phyloP scores from a whole-genome alignment of 2,113 vertebrate genomes.

The Larimichthys crocea region DNA sequence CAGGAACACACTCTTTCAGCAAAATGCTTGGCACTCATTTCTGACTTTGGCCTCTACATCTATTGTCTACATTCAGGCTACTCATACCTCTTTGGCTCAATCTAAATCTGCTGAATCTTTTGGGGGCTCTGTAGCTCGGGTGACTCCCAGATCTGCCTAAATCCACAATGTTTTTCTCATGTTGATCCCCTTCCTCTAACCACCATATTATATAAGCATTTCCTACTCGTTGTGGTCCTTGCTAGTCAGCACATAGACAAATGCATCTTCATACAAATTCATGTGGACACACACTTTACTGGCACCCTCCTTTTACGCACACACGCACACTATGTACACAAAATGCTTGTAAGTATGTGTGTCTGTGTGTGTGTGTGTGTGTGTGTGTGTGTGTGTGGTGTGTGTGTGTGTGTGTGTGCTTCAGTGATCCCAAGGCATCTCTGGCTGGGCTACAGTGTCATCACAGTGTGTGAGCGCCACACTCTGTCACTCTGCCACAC shows the following conservation, averaged over 20 bases:
- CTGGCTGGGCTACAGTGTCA: constrained; percentile 68
- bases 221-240: too few species aligned
- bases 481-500: constrained; percentile 72
- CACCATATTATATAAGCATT: too few species aligned
- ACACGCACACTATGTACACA: neutral
- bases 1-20: too few species aligned
- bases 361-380: neutral
- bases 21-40: too few species aligned
- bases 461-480: constrained; percentile 75
- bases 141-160: too few species aligned
- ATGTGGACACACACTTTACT: neutral
- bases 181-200: too few species aligned
- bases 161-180: too few species aligned
- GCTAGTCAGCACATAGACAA: neutral
- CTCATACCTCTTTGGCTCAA: too few species aligned
- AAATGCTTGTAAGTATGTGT: neutral
- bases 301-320: constrained; percentile 8
- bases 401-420: constrained; percentile 18
- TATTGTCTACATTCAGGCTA: too few species aligned
- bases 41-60: too few species aligned
- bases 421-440: constrained; percentile 61
- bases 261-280: constrained; percentile 1
- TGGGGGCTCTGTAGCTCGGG: too few species aligned
- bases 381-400: neutral
- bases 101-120: too few species aligned